These are phyloP conservation scores for Naja naja DNA, from an alignment of 2,113 vertebrate species.

Conservation along the genomic window DNA sequence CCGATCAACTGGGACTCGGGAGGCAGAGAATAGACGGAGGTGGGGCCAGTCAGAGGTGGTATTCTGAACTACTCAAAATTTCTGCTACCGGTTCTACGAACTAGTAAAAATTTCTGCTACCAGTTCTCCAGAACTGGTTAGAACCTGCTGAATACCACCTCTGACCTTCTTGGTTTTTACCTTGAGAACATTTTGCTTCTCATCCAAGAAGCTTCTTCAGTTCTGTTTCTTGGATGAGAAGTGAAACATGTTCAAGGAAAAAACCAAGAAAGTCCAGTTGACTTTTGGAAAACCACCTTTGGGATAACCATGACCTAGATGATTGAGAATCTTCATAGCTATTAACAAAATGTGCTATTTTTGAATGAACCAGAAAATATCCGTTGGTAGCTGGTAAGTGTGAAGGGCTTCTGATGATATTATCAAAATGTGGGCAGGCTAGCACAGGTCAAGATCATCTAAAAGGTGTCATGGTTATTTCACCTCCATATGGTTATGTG, in stretches of 20 bases:
- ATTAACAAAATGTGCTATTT: background rate
- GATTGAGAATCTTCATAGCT: background rate
- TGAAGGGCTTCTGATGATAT: background rate
- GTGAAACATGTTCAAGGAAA: background rate
- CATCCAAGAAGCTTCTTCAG: background rate
- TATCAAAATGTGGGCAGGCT: background rate
- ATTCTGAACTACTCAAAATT: too few species aligned
- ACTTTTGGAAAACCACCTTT: background rate
- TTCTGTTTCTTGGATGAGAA: background rate
- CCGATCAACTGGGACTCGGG: too few species aligned
- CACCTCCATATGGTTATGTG: background rate
- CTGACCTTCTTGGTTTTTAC: background rate
- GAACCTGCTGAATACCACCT: too few species aligned
- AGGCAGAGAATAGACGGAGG: too few species aligned
- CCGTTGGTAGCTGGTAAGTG: background rate
- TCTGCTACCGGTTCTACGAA: too few species aligned
- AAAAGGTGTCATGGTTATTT: background rate
- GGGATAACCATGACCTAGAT: background rate
- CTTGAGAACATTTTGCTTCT: background rate
- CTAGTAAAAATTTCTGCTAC: too few species aligned
- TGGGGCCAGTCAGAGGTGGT: too few species aligned
- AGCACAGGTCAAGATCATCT: background rate
- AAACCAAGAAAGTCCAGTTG: background rate
- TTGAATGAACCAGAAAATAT: background rate
- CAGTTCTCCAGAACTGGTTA: too few species aligned